phyloP scores from a whole-genome alignment of 2,888 invertebrate genomes.

The Eretmocerus hayati region DNA sequence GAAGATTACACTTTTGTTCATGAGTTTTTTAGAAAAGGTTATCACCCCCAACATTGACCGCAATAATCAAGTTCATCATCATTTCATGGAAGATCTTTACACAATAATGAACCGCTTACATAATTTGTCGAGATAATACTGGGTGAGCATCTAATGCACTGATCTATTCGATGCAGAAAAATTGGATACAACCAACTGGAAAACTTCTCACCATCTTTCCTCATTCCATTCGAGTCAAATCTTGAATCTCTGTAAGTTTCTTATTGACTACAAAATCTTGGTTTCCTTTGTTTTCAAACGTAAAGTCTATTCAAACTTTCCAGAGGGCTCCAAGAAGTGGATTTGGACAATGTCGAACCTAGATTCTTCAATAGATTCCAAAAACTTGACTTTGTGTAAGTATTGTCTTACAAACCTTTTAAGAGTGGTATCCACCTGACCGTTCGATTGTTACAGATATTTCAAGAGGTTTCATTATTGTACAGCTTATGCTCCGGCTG shows the following conservation, averaged over 20 bases:
- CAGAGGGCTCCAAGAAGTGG: conserved; percentile 53
- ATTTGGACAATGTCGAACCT: conserved; percentile 49
- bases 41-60: too few species aligned
- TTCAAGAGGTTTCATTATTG: conserved; percentile 61
- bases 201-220: conserved; percentile 32
- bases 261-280: neutral
- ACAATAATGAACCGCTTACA: too few species aligned
- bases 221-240: conserved; percentile 31
- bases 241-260: conserved; percentile 39
- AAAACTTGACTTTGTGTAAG: conserved; percentile 51
- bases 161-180: too few species aligned
- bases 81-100: too few species aligned
- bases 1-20: too few species aligned
- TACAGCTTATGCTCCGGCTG: conserved; percentile 52
- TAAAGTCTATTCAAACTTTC: conserved; percentile 16
- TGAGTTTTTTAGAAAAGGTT: too few species aligned
- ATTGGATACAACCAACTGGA: conserved; percentile 40
- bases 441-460: conserved; percentile 42
- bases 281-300: conserved; percentile 1
- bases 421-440: too few species aligned
- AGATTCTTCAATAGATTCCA: conserved; percentile 48
- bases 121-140: too few species aligned
- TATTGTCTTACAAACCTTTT: too few species aligned
- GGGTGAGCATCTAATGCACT: too few species aligned
- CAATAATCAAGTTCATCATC: too few species aligned